Conservation (phyloP, 2,113 vertebrate genomes). For the Epinephelus moara region DNA sequence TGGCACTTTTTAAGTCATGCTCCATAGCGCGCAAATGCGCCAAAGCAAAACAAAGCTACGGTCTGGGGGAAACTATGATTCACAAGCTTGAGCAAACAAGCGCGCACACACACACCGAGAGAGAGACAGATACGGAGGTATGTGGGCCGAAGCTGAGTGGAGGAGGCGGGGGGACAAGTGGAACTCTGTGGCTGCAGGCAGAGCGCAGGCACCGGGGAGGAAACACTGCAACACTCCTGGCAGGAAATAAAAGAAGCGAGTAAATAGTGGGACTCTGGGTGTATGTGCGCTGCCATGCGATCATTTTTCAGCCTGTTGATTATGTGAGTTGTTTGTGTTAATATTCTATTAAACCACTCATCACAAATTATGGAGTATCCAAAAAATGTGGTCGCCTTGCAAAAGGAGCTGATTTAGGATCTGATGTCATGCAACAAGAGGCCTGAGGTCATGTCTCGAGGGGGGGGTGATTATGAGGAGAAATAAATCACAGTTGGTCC, state of each 20-base stretch:
- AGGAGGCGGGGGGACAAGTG: constrained; percentile 28
- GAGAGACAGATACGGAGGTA: constrained; percentile 43
- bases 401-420: constrained; percentile 46
- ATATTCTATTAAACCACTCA: not conserved
- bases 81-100: constrained; percentile 72
- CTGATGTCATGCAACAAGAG: constrained; percentile 42
- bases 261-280: not conserved
- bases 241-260: not conserved
- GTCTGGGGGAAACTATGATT: constrained; percentile 55
- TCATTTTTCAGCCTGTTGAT: not conserved
- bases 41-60: constrained; percentile 49
- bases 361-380: not conserved
- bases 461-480: constrained; percentile 46
- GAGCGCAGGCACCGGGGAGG: constrained; percentile 17
- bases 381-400: not conserved
- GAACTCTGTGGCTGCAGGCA: constrained; percentile 34
- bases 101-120: not conserved
- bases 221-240: not conserved
- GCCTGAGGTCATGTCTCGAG: constrained; percentile 46
- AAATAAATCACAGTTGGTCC: constrained; percentile 63
- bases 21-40: constrained; percentile 36
- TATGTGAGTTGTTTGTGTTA: not conserved
- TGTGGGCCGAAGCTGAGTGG: constrained; percentile 25
- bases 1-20: constrained; percentile 1
- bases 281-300: not conserved